Conservation (phyloP, 2,113 vertebrate genomes). For the Alethe diademata region DNA sequence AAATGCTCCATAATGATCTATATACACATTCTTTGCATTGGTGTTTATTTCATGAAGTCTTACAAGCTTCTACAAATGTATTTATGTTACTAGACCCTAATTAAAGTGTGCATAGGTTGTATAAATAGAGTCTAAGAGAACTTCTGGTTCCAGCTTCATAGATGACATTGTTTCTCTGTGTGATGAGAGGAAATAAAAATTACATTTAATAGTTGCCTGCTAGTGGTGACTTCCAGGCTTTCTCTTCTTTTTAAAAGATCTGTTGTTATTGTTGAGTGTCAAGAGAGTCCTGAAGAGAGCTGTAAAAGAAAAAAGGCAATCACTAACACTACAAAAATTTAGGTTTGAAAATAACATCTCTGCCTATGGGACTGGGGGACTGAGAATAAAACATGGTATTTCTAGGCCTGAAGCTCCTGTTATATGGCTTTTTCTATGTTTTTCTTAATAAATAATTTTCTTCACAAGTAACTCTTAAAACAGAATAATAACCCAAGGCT, state of each 20-base stretch:
- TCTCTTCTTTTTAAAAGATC: background rate
- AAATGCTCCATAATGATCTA: background rate
- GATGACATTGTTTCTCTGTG: background rate
- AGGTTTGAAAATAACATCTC: background rate
- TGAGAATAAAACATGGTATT: background rate
- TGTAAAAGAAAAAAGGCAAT: background rate
- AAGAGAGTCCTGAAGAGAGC: background rate
- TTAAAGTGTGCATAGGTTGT: background rate
- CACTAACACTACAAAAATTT: background rate
- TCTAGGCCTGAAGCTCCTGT: background rate
- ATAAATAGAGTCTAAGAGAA: background rate
- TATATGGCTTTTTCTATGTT: background rate
- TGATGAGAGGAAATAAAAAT: background rate
- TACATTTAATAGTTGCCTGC: background rate
- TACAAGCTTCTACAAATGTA: background rate
- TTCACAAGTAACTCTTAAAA: background rate
- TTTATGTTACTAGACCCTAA: background rate
- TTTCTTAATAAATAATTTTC: background rate
- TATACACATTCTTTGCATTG: background rate
- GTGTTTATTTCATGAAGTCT: background rate
- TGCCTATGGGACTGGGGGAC: background rate
- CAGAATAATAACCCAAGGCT: background rate
- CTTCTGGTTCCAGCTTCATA: background rate
- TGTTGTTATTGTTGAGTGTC: background rate
- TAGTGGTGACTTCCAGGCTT: background rate